Evolutionary conservation across 2,797 vertebrate genomes (phyloP).

Genomic region (Micromesistius poutassou): DNA sequence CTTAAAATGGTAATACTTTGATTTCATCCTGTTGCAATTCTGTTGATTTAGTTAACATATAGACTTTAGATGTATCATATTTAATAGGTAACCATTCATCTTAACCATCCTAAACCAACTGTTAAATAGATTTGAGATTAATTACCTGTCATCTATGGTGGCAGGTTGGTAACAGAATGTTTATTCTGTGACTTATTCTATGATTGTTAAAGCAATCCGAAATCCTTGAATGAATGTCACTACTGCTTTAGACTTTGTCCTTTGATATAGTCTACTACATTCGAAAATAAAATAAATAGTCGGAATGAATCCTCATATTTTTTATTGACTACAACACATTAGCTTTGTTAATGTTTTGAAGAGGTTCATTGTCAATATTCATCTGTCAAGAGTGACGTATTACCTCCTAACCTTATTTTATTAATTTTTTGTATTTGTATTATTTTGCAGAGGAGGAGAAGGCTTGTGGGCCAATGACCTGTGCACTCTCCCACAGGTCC

Average conservation of each 20-base stretch:
- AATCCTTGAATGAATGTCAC: background rate
- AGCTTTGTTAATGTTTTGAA: background rate
- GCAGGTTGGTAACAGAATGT: background rate
- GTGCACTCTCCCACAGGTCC: background rate
- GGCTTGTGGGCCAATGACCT: background rate
- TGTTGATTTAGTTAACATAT: background rate
- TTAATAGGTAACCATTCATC: background rate
- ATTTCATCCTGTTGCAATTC: background rate
- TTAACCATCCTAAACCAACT: background rate
- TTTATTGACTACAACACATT: background rate
- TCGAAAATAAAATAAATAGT: background rate
- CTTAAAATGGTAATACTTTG: background rate
- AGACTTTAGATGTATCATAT: background rate
- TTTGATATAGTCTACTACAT: background rate
- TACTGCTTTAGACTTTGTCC: background rate
- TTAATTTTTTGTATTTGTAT: too few species aligned
- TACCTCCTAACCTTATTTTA: too few species aligned
- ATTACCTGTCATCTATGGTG: too few species aligned
- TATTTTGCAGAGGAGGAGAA: background rate
- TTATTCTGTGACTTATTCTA: background rate
- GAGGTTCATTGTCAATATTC: too few species aligned
- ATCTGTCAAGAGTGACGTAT: too few species aligned
- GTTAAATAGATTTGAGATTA: background rate
- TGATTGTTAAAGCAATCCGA: background rate
- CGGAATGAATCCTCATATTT: background rate